A percentile compares a stretch with the other conserved stretches of the same genome.
These are phyloP conservation scores for Terebella lapidaria DNA, from an alignment of 2,888 invertebrate species.

Conservation along the genomic window DNA sequence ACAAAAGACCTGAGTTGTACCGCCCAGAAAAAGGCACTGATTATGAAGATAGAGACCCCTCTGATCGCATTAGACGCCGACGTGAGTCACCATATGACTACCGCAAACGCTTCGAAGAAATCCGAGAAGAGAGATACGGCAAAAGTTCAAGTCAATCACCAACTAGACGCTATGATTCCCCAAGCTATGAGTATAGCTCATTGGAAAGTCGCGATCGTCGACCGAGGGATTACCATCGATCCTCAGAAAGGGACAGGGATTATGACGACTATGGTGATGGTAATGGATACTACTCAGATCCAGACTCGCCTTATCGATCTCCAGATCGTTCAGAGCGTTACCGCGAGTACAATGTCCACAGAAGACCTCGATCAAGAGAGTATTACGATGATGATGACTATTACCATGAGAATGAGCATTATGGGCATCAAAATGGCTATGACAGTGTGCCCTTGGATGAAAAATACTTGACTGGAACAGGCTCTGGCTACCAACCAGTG, in stretches of 20 bases:
- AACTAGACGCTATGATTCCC: background rate
- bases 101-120: background rate
- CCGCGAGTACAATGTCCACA: background rate
- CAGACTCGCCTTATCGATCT: background rate
- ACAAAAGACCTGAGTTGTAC: no score
- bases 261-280: background rate
- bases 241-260: background rate
- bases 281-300: background rate
- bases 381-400: background rate
- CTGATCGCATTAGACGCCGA: no score
- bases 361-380: background rate
- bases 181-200: no score
- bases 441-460: background rate
- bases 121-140: background rate
- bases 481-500: background rate
- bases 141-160: background rate
- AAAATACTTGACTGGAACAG: background rate
- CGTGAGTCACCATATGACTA: background rate
- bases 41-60: no score
- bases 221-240: background rate
- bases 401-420: background rate
- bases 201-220: background rate
- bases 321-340: no score
- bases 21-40: no score
- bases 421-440: background rate